phyloP scores from a whole-genome alignment of 2,797 vertebrate genomes.

The Falco novaeseelandiae region DNA sequence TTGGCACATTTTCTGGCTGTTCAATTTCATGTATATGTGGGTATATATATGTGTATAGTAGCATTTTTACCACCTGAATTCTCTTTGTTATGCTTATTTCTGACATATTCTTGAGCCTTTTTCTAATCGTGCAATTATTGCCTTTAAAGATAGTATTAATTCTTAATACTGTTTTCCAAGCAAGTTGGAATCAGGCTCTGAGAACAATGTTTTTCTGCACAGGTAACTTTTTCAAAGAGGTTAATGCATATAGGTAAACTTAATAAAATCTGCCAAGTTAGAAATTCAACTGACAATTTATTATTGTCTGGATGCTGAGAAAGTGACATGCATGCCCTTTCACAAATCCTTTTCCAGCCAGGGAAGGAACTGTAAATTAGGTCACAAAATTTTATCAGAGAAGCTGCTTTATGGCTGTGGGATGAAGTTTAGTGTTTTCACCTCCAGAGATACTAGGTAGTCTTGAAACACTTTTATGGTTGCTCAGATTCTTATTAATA shows the following conservation, averaged over 20 bases:
- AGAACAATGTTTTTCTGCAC: neutral
- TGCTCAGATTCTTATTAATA: neutral
- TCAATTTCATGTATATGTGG: neutral
- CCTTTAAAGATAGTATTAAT: neutral
- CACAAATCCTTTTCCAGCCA: neutral
- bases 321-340: slow-evolving; percentile 31
- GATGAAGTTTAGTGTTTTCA: neutral
- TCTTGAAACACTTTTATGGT: neutral
- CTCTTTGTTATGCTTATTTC: neutral
- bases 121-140: neutral
- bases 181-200: neutral
- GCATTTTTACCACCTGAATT: neutral
- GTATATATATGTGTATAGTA: neutral
- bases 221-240: neutral
- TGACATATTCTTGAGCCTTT: neutral
- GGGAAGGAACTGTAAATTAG: slow-evolving; percentile 13
- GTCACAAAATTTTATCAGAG: neutral
- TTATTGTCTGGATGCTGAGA: slow-evolving; percentile 30
- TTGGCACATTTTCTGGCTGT: neutral
- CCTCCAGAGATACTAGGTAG: neutral
- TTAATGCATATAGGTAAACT: neutral
- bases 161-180: neutral
- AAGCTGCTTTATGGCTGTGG: neutral
- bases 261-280: slow-evolving; percentile 7
- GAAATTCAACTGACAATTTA: neutral